Base-by-base conservation (phyloP, 2,797 vertebrate genomes). In the Chanos chanos region DNA sequence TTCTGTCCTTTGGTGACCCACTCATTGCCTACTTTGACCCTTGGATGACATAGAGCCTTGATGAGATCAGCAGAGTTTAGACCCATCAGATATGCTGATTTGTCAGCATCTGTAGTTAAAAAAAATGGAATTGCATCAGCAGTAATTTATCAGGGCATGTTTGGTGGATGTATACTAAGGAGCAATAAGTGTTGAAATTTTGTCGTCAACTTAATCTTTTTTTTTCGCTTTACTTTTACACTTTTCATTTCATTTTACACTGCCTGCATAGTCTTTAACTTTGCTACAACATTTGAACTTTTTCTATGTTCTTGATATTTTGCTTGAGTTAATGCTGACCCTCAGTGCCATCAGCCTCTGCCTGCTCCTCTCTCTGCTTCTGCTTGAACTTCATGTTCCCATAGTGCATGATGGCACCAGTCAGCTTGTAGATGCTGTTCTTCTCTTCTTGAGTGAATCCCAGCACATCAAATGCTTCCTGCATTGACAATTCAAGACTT, bases 341-440 rank as follows among this genome's bases (percentile, higher is more conserved):
- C 66, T 92, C 90, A 0, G 90, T 91, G 73, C 90, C 90, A 0
- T 92, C 90, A 0, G 90, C 81, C 64, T 92, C 90, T 0, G 90
- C 90, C 72, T 92, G 90, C 64, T 92, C 90, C 59, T 92, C 90
- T 18, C 90, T 72, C 54, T 89, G 90, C 73, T 92, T 94, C 82
- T 91, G 87, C 71, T 94, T 94, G 77, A 91, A 94, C 74, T 76
- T 93, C 92, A 93, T 91, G 83, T 94, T 94, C 15, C 92, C 92
- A 0, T 81, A 87, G 72, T 94, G 92, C 92, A 94, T 94, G 70
- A 94, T 83, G 77, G 92, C 85, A 0, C 92, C 92, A 0, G 74
- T 89, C 69, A 94, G 55, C 81, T 94, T 94, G 75, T 94, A 94
- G 49, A 92, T 80, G 4, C 91, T 80, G 0, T 84, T 88, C 72